A percentile compares a stretch with the other conserved stretches of the same genome.
Conservation (phyloP, 1,140 invertebrate genomes). For the Chrysopa pallens region DNA sequence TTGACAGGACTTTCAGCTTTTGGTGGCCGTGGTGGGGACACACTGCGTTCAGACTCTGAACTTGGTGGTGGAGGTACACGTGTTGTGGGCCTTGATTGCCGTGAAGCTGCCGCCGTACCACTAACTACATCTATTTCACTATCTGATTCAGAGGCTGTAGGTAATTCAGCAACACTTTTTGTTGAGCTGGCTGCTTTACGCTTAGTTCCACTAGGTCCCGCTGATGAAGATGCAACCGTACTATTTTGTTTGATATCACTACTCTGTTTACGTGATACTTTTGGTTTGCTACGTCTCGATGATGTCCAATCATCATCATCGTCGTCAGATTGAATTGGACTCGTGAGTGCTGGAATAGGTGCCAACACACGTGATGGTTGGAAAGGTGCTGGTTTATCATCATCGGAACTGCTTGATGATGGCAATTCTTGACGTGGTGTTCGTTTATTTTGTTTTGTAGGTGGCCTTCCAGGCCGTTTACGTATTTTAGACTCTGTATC, state of each 20-base stretch:
- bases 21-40: slow-evolving; percentile 14
- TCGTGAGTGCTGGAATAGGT: background rate
- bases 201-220: background rate
- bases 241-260: slow-evolving; percentile 2
- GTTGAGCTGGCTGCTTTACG: background rate
- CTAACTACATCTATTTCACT: slow-evolving; percentile 1
- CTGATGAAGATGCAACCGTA: background rate
- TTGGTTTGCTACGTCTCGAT: background rate
- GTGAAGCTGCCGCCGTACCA: background rate
- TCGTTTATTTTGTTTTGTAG: slow-evolving; percentile 3
- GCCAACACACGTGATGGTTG: slow-evolving; percentile 3
- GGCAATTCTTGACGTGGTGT: slow-evolving; percentile 5
- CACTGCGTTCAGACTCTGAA: slow-evolving; percentile 5
- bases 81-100: background rate
- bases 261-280: slow-evolving; percentile 2
- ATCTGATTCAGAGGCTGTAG: background rate
- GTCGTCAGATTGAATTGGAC: background rate
- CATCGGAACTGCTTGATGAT: slow-evolving; percentile 15
- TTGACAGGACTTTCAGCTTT: slow-evolving; percentile 28
- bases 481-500: slow-evolving; percentile 4
- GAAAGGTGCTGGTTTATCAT: slow-evolving; percentile 11
- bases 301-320: background rate
- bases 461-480: slow-evolving; percentile 10
- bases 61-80: slow-evolving; percentile 1
- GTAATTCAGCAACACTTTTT: background rate